Conservation (phyloP, 1,140 invertebrate genomes). For the Atopsyche davidsoni region DNA sequence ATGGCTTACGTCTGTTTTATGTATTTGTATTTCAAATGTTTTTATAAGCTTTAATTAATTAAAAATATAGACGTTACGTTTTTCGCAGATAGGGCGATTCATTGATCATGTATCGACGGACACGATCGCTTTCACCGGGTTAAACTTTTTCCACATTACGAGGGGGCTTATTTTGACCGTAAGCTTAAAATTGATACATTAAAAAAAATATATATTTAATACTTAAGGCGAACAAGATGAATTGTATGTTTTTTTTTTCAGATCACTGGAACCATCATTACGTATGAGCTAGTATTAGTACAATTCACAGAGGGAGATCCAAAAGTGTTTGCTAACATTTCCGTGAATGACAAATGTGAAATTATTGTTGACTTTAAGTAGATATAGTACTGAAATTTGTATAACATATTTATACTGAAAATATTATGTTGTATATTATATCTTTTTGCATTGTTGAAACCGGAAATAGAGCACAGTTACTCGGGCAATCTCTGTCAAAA, state of each 20-base stretch:
- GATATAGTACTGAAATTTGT: too few relatives aligned
- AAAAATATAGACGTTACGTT: too few relatives aligned
- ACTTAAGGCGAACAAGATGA: too few relatives aligned
- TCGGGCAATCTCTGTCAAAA: too few relatives aligned
- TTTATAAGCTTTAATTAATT: too few relatives aligned
- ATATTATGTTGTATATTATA: too few relatives aligned
- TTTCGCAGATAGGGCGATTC: slow-evolving; percentile 52
- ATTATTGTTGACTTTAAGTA: too few relatives aligned
- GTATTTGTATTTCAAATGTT: too few relatives aligned
- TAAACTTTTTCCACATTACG: slow-evolving; percentile 57
- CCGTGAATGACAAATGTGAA: slow-evolving; percentile 8
- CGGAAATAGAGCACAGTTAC: too few relatives aligned
- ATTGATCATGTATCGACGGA: slow-evolving; percentile 53
- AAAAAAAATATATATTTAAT: too few relatives aligned
- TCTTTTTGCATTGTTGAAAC: too few relatives aligned
- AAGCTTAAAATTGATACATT: slow-evolving; percentile 34
- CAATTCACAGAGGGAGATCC: slow-evolving; percentile 31
- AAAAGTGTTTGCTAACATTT: slow-evolving; percentile 10
- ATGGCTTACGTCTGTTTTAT: neutral
- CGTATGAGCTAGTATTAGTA: slow-evolving; percentile 49
- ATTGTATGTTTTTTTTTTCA: slow-evolving; percentile 4
- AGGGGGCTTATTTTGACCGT: slow-evolving; percentile 56
- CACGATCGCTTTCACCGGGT: slow-evolving; percentile 52
- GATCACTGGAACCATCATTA: slow-evolving; percentile 56
- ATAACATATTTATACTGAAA: too few relatives aligned